A percentile compares a stretch with the other conserved stretches of the same genome.
phyloP scores from a whole-genome alignment of 2,113 vertebrate species.

The Ahaetulla prasina region DNA sequence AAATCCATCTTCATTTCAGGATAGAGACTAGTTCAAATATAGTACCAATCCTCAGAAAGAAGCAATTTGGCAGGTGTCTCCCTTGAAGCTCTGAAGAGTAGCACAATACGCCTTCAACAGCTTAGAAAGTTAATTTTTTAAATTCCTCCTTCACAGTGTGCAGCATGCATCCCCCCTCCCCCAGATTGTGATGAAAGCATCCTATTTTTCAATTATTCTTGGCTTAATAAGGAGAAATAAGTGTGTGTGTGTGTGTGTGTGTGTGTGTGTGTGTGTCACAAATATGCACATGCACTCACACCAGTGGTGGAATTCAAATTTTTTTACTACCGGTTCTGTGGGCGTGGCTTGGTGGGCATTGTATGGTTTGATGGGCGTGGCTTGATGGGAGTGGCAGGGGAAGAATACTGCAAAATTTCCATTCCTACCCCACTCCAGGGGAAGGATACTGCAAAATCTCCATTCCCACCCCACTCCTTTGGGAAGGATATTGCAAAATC shows the following conservation, averaged over 20 bases:
- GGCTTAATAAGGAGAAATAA: neutral
- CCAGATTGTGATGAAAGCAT: neutral
- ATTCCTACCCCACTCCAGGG: no score
- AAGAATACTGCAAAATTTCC: no score
- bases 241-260: no score
- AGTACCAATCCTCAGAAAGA: neutral
- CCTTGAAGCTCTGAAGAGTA: neutral
- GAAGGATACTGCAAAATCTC: no score
- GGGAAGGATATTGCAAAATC: no score
- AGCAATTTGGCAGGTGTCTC: neutral
- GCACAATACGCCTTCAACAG: neutral
- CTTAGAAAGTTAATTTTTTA: neutral
- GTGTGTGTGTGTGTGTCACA: neutral
- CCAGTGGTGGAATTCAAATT: no score
- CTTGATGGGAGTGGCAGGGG: no score
- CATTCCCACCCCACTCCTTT: no score
- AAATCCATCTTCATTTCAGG: neutral
- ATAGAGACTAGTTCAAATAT: neutral
- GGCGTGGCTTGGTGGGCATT: no score
- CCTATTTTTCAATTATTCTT: neutral
- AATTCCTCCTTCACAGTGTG: neutral
- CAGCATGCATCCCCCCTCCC: neutral
- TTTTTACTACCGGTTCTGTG: no score
- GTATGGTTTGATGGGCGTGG: no score
- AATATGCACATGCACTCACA: no score